Evolutionary conservation across 2,888 invertebrate species (phyloP), one percentile per base, ranked within the genome.

Genomic region (Drosophila diplacantha): DNA sequence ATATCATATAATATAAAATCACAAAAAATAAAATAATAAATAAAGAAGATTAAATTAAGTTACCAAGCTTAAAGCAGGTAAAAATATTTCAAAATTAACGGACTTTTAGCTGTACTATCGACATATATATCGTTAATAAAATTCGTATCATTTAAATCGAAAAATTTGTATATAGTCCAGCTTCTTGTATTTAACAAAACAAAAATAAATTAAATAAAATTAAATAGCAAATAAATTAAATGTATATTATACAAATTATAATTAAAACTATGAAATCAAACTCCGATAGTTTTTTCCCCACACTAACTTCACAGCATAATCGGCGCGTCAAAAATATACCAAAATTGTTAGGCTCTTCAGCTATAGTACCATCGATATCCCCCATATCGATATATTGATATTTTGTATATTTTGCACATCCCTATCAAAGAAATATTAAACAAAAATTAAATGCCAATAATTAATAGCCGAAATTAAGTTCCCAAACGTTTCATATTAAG

Each of bases 381-480:
- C 0, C 11, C 5, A 0, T 16, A 41, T 41, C 41, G 41, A 24
- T 41, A 41, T 11, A 2, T n/a, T 8, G 8, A 8, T 12, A 39
- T 22, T 22, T 22, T 22, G 22, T 26, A 24, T n/a, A 22, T 9
- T 26, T 3, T 26, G 8, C 2, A 26, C 26, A 26, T 9, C 41
- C n/a, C 41, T 41, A 39, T n/a, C n/a, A n/a, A n/a, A n/a, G n/a
- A n/a, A n/a, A 26, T 43, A 43, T 43, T 12, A 26, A 43, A 41
- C 41, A 41, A 41, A 29, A 29, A 41, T 44, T 44, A 29, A 44
- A 44, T 44, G 44, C 43, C 43, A 29, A 18, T 8, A 44, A 29
- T 44, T 44, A 29, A 14, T 5, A 14, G 8, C 18, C 14, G 44
- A 29, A 44, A 29, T 0, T 29, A 44, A 29, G 44, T 16, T 52